These are phyloP conservation scores for Porites cylindrica DNA, from an alignment of 92 coral and sea anemone species.

Conservation along the genomic window DNA sequence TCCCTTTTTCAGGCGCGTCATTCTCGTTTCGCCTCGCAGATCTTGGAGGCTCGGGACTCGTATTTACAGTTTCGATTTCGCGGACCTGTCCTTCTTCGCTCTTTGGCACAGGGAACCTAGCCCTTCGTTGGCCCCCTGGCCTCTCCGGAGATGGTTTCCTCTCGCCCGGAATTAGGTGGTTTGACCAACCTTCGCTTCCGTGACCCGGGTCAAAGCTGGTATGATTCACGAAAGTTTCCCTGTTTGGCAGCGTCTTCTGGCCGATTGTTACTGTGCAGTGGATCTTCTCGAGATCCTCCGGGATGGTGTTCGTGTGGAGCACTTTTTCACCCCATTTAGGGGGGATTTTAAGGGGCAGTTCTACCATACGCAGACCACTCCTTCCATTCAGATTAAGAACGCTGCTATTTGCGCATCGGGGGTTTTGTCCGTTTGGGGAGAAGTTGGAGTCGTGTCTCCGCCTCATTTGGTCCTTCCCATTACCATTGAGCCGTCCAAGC, in stretches of 20 bases:
- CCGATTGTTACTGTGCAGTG: not conserved
- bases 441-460: constrained; percentile 16
- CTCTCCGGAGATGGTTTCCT: constrained; percentile 28
- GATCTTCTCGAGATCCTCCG: constrained; percentile 26
- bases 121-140: constrained; percentile 58
- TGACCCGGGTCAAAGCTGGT: constrained; percentile 34
- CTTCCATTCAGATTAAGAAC: not conserved
- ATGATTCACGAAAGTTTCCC: constrained; percentile 5
- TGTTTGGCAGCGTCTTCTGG: constrained; percentile 32
- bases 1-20: not conserved
- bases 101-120: constrained; percentile 28
- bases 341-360: constrained; percentile 48
- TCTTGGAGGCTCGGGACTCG: not conserved
- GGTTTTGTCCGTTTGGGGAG: constrained; percentile 36
- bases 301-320: constrained; percentile 30
- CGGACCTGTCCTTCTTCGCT: no score
- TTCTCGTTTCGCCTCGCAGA: constrained; percentile 15
- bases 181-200: constrained; percentile 39
- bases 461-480: constrained; percentile 29
- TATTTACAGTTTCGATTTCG: no score
- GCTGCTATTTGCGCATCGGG: constrained; percentile 29
- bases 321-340: constrained; percentile 34
- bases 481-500: not conserved
- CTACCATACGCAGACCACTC: constrained; percentile 33
- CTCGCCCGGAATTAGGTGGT: constrained; percentile 1